phyloP scores from a whole-genome alignment of 64 coral and sea anemone species.

The Montipora sp. region DNA sequence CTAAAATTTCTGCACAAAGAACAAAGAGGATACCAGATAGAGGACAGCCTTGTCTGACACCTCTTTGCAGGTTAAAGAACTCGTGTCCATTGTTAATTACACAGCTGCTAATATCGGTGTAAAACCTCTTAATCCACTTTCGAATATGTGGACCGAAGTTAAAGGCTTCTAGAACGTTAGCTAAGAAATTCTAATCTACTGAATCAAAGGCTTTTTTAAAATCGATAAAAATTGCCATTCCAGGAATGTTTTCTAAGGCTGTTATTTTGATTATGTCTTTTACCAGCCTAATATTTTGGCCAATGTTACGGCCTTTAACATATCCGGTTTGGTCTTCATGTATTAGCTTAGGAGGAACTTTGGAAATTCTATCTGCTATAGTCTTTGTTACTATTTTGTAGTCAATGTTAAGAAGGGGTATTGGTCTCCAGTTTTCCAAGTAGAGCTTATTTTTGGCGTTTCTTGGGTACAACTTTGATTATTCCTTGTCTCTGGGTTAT shows the following conservation, averaged over 20 bases:
- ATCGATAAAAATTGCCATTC: not conserved
- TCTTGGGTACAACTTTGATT: constrained; percentile 18
- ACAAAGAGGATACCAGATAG: not conserved
- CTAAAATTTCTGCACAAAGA: not conserved
- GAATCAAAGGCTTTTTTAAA: constrained; percentile 49
- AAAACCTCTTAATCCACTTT: constrained; percentile 23
- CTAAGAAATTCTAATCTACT: not conserved
- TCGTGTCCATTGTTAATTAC: constrained; percentile 18
- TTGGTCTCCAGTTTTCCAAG: not conserved
- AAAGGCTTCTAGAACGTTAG: not conserved
- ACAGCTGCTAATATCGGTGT: constrained; percentile 16
- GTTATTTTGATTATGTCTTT: not conserved
- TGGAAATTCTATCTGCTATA: not conserved
- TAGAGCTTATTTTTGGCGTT: not conserved
- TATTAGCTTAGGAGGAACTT: not conserved
- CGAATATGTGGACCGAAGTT: constrained; percentile 16
- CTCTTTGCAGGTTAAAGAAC: constrained; percentile 18
- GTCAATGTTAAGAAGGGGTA: not conserved
- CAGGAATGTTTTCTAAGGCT: not conserved
- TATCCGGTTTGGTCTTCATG: not conserved
- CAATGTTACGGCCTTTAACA: not conserved
- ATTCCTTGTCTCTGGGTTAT: constrained; percentile 38
- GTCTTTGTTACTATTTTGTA: not conserved
- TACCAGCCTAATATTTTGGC: not conserved
- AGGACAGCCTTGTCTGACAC: constrained; percentile 31